phyloP scores from a whole-genome alignment of 1,140 invertebrate species.

The Metopolophium dirhodum region DNA sequence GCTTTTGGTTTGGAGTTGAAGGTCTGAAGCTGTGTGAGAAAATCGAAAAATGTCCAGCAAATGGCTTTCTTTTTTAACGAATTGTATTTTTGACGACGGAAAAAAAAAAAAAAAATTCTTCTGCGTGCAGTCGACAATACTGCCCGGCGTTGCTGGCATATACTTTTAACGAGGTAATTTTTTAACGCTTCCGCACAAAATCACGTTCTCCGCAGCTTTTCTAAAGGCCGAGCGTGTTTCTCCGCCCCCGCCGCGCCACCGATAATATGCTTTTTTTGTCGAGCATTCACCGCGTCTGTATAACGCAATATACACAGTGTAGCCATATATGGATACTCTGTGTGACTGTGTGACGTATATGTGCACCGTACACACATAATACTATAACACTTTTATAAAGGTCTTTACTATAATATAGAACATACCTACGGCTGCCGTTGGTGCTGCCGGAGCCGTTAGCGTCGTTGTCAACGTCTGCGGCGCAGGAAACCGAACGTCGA shows the following conservation, averaged over 20 bases:
- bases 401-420: background rate
- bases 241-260: too few species aligned
- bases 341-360: background rate
- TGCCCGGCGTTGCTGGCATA: background rate
- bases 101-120: background rate
- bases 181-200: background rate
- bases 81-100: background rate
- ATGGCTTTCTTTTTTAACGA: background rate
- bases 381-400: background rate
- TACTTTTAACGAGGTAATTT: background rate
- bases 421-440: background rate
- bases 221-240: constrained; percentile 11
- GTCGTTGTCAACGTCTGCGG: background rate
- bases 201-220: background rate
- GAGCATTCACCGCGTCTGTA: background rate
- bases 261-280: background rate
- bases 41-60: background rate
- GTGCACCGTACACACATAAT: background rate
- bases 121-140: background rate
- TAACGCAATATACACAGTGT: background rate
- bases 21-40: background rate
- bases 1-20: background rate
- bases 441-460: background rate
- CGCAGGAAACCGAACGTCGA: background rate
- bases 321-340: background rate